A percentile compares a stretch with the other conserved stretches of the same genome.
Conservation (phyloP, 2,113 vertebrate species). For the Tichodroma muraria region DNA sequence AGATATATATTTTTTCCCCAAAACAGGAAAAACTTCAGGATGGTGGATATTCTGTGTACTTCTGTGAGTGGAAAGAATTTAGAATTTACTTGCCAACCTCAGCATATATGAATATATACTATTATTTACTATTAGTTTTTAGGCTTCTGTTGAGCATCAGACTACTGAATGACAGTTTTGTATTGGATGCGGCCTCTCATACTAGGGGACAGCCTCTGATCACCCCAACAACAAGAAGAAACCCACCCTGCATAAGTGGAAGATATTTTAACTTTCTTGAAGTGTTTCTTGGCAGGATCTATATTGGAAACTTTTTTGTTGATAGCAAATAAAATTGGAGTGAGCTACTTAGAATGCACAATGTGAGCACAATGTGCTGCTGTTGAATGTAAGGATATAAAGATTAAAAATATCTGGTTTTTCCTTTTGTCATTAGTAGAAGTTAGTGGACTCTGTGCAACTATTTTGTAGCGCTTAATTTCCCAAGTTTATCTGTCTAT, state of each 20-base stretch:
- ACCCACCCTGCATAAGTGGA: not conserved
- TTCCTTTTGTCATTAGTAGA: not conserved
- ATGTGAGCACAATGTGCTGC: not conserved
- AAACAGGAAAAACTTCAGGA: not conserved
- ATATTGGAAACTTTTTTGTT: not conserved
- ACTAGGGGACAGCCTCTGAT: not conserved
- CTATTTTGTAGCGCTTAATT: not conserved
- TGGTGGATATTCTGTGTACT: not conserved
- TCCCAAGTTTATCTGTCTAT: not conserved
- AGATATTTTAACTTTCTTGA: not conserved
- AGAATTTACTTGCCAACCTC: not conserved
- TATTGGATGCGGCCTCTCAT: not conserved
- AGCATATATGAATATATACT: not conserved
- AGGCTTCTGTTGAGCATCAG: not conserved
- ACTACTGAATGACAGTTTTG: not conserved
- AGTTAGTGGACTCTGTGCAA: not conserved
- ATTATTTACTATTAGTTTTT: not conserved
- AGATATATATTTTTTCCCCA: not conserved
- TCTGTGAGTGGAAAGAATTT: not conserved
- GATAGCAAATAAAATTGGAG: not conserved
- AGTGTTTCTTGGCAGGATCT: not conserved
- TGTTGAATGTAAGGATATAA: not conserved
- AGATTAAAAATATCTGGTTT: not conserved
- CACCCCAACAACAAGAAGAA: not conserved
- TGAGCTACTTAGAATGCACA: not conserved